Conservation (phyloP, 37 sponge, comb jelly and placozoan species). For the Bolinopsis microptera region DNA sequence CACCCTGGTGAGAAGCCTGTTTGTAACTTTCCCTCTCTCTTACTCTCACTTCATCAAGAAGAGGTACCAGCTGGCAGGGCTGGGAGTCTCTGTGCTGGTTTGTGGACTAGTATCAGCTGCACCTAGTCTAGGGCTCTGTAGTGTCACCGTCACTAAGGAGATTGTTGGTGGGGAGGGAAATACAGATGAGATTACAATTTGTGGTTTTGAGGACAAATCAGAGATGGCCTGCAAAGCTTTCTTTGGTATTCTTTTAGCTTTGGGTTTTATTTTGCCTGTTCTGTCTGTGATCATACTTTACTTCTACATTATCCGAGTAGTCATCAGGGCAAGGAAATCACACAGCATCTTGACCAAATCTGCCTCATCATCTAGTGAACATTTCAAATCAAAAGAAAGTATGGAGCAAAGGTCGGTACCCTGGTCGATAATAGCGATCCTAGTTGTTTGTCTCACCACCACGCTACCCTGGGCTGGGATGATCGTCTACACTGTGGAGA, state of each 20-base stretch:
- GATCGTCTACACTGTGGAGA: neutral
- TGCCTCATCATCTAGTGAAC: neutral
- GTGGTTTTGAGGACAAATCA: no score
- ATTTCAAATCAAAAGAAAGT: neutral
- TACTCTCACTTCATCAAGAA: neutral
- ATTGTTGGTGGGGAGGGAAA: no score
- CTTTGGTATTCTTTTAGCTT: neutral
- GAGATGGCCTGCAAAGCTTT: neutral
- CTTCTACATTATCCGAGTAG: neutral
- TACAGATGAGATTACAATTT: no score
- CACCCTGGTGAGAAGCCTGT: neutral
- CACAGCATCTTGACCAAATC: neutral
- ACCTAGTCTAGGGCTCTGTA: neutral
- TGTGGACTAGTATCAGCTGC: neutral
- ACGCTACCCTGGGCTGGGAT: neutral
- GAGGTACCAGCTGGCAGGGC: neutral
- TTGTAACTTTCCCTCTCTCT: neutral
- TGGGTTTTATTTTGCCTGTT: neutral
- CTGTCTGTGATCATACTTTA: neutral
- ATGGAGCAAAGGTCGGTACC: neutral
- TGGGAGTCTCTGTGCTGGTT: neutral
- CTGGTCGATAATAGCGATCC: neutral
- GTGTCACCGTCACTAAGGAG: no score
- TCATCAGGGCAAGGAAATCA: neutral
- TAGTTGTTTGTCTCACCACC: neutral